Percentiles rank a stretch among this genome's conserved stretches.
Evolutionary conservation across 2,113 vertebrate genomes (phyloP).

Genomic region (Pygoscelis antarcticus): DNA sequence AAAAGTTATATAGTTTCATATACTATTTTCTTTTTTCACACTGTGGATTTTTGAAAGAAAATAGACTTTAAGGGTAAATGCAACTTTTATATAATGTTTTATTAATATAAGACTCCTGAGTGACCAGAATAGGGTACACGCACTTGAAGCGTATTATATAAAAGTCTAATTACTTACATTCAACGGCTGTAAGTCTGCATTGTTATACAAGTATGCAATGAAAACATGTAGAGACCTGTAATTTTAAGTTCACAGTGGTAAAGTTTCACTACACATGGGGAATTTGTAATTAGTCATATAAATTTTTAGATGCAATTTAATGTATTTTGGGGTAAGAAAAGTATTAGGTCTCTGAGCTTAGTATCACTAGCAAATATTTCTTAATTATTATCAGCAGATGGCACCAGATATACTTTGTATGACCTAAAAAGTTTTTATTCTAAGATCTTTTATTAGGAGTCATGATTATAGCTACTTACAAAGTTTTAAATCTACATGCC

Average conservation of each 20-base stretch:
- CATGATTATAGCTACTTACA: not conserved
- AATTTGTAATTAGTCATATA: not conserved
- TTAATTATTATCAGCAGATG: slow-evolving; percentile 65
- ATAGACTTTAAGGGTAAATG: not conserved
- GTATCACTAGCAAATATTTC: not conserved
- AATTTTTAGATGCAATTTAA: not conserved
- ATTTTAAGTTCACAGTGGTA: not conserved
- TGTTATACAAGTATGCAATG: not conserved
- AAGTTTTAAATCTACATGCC: not conserved
- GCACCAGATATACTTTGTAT: slow-evolving; percentile 44
- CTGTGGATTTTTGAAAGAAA: not conserved
- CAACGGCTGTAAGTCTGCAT: not conserved
- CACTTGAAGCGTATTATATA: not conserved
- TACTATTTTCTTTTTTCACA: not conserved
- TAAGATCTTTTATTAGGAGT: not conserved
- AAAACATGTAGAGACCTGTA: not conserved
- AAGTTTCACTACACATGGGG: not conserved
- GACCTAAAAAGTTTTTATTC: not conserved
- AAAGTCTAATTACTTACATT: not conserved
- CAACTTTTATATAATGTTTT: not conserved
- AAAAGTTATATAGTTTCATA: not conserved
- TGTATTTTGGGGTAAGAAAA: not conserved
- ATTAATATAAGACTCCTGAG: not conserved
- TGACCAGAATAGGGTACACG: not conserved
- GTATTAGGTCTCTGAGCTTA: not conserved